These are phyloP conservation scores for Chelidonichthys spinosus DNA, from an alignment of 2,797 vertebrate genomes.

Conservation along the genomic window DNA sequence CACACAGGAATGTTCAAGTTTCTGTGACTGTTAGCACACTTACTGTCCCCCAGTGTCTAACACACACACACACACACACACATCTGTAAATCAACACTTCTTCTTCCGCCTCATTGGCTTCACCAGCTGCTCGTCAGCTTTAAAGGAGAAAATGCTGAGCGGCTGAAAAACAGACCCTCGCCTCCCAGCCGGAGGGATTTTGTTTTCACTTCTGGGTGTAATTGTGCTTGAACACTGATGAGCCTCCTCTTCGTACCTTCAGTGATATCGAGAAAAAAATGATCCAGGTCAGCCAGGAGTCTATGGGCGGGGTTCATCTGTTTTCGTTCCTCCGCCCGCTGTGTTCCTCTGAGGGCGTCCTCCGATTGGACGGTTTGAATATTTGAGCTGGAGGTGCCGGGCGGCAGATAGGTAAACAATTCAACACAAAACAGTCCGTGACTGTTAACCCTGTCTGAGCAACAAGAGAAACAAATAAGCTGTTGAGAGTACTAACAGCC, in stretches of 20 bases:
- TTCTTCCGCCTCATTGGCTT: conserved; percentile 60
- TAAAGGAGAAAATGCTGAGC: conserved; percentile 33
- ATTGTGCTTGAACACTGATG: conserved; percentile 21
- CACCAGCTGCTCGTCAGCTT: conserved; percentile 51
- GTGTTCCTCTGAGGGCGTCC: conserved; percentile 17
- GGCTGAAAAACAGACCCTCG: conserved; percentile 34
- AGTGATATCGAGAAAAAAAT: conserved; percentile 17
- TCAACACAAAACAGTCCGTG: conserved; percentile 17
- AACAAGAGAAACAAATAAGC: conserved; percentile 25
- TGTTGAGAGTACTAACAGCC: conserved; percentile 6
- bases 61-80: conserved; percentile 30
- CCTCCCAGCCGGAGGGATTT: conserved; percentile 16
- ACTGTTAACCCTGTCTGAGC: conserved; percentile 48
- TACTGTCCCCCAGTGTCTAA: conserved; percentile 43
- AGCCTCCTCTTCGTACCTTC: conserved; percentile 30
- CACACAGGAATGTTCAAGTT: conserved; percentile 76
- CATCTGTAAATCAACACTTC: conserved; percentile 60
- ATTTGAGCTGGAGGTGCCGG: conserved; percentile 22
- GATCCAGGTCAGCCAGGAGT: conserved; percentile 36
- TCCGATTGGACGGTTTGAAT: conserved; percentile 71
- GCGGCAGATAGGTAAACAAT: conserved; percentile 50
- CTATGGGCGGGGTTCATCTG: conserved; percentile 43
- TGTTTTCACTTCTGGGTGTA: conserved; percentile 24
- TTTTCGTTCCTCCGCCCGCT: conserved; percentile 41
- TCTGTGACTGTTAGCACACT: conserved; percentile 61